Conservation (phyloP, 2,113 vertebrate genomes). For the Ptilorrhoa leucosticta region DNA sequence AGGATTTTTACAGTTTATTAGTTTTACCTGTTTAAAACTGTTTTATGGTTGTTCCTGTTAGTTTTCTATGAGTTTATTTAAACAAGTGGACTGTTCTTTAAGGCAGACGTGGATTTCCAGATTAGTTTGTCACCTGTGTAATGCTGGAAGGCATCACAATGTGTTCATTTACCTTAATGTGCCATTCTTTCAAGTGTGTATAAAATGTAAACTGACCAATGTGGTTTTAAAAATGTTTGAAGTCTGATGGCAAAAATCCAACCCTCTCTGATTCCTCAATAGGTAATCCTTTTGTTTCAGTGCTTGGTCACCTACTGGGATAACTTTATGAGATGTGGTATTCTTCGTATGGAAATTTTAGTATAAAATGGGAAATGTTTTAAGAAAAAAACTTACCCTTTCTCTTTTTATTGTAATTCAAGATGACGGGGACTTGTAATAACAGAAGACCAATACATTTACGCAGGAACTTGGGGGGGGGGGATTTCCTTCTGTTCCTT, state of each 20-base stretch:
- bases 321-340: not conserved
- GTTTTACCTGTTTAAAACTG: not conserved
- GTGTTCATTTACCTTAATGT: not conserved
- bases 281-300: not conserved
- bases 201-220: not conserved
- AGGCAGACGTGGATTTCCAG: not conserved
- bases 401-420: not conserved
- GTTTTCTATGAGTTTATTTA: conserved; percentile 17
- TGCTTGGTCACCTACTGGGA: not conserved
- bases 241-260: not conserved
- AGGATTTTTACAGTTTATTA: not conserved
- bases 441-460: not conserved
- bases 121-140: not conserved
- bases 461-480: not conserved
- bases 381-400: not conserved
- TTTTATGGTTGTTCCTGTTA: not conserved
- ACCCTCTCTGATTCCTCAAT: not conserved
- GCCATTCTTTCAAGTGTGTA: not conserved
- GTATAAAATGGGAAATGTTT: not conserved
- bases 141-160: not conserved
- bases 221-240: not conserved
- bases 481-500: not conserved
- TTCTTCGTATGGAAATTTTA: not conserved
- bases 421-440: not conserved
- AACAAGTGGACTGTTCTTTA: not conserved